phyloP scores from a whole-genome alignment of 2,113 vertebrate genomes.

The Kryptolebias marmoratus region DNA sequence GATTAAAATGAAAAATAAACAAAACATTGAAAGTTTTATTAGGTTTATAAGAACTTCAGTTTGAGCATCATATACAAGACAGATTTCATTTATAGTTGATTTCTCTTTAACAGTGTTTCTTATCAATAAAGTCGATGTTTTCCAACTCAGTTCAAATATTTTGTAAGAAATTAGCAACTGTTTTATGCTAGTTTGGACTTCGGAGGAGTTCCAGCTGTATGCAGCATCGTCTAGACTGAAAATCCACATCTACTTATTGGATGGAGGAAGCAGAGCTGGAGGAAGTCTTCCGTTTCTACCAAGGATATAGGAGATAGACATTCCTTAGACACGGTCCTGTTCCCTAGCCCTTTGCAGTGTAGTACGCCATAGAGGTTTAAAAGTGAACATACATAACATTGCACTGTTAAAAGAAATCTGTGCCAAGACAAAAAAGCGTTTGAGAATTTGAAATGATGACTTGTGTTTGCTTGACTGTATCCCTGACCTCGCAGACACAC shows the following conservation, averaged over 20 bases:
- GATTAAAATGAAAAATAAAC: too few species aligned
- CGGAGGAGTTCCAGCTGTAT: too few species aligned
- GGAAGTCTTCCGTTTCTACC: neutral
- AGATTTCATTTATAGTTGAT: too few species aligned
- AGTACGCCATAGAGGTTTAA: neutral
- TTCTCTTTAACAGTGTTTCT: too few species aligned
- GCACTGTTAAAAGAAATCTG: neutral
- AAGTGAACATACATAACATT: neutral
- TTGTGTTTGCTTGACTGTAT: conserved; percentile 45
- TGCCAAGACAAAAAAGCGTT: neutral
- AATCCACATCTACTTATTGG: neutral
- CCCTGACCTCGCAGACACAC: conserved; percentile 48
- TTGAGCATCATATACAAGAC: too few species aligned
- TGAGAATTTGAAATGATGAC: conserved; percentile 33
- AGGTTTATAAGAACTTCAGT: too few species aligned
- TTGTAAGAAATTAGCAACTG: too few species aligned
- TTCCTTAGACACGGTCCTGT: neutral
- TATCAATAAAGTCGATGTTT: too few species aligned
- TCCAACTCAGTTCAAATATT: too few species aligned
- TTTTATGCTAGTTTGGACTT: too few species aligned
- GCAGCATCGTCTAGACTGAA: neutral
- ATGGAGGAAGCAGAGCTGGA: neutral
- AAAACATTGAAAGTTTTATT: too few species aligned
- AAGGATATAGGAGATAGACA: neutral
- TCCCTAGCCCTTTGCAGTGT: neutral